Evolutionary conservation across 2,797 vertebrate species (phyloP).

Genomic region (Trichosurus vulpecula): DNA sequence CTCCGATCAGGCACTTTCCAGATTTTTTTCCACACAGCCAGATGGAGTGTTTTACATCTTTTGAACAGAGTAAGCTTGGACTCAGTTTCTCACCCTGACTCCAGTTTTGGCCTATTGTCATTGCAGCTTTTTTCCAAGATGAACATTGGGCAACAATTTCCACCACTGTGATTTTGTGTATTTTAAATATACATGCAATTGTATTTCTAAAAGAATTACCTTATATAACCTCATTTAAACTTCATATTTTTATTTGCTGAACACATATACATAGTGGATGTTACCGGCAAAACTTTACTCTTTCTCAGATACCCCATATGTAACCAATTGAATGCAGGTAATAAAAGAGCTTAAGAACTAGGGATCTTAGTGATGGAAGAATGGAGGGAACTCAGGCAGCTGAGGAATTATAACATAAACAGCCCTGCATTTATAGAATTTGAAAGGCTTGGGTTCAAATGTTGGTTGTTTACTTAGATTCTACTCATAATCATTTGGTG

Average conservation of each 20-base stretch:
- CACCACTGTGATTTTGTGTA: not conserved
- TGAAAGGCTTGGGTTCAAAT: not conserved
- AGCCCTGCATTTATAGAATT: not conserved
- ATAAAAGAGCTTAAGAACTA: not conserved
- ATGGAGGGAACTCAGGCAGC: not conserved
- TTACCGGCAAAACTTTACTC: not conserved
- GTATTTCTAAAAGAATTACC: constrained; percentile 46
- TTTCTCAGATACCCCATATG: not conserved
- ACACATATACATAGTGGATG: not conserved
- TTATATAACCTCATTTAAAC: constrained; percentile 21
- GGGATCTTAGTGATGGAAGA: not conserved
- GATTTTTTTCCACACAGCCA: constrained; percentile 44
- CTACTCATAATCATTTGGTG: not conserved
- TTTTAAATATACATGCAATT: constrained; percentile 64
- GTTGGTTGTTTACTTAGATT: not conserved
- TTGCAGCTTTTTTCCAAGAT: constrained; percentile 58
- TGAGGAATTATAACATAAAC: not conserved
- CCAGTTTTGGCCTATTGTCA: constrained; percentile 66
- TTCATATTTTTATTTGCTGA: not conserved
- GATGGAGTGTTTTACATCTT: constrained; percentile 71
- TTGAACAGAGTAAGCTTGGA: constrained; percentile 59
- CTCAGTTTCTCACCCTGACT: constrained; percentile 62
- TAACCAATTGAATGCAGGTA: not conserved
- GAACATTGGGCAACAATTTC: constrained; percentile 41
- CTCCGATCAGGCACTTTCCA: constrained; percentile 49